Conservation (phyloP, 2,113 vertebrate genomes). For the Thunnus maccoyii region DNA sequence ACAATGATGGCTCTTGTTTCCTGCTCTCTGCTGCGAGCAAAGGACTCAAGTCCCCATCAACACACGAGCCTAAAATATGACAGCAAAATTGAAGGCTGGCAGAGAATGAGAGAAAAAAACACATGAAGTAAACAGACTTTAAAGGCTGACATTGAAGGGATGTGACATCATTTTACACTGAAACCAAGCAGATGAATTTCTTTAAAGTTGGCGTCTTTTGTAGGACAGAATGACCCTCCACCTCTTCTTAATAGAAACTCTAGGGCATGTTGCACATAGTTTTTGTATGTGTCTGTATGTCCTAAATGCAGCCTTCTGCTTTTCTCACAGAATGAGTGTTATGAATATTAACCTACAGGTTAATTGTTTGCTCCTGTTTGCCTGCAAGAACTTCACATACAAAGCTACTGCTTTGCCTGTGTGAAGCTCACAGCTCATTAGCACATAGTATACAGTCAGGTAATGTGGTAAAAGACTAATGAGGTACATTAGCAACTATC, state of each 20-base stretch:
- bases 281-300: too few relatives aligned
- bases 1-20: slow-evolving; percentile 48
- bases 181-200: slow-evolving; percentile 1
- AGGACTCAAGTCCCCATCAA: slow-evolving; percentile 22
- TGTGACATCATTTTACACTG: slow-evolving; percentile 19
- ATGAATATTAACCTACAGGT: too few relatives aligned
- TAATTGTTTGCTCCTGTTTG: too few relatives aligned
- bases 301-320: too few relatives aligned
- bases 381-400: too few relatives aligned
- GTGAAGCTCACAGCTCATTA: too few relatives aligned
- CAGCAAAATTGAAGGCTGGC: slow-evolving; percentile 42
- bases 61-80: slow-evolving; percentile 20
- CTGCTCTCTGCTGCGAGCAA: slow-evolving; percentile 17
- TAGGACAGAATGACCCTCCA: background rate
- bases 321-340: too few relatives aligned
- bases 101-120: slow-evolving; percentile 27
- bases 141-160: slow-evolving; percentile 23
- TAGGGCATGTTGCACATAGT: too few relatives aligned
- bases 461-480: too few relatives aligned
- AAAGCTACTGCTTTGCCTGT: too few relatives aligned
- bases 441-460: too few relatives aligned
- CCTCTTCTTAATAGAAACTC: background rate
- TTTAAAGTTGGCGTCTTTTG: background rate
- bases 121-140: slow-evolving; percentile 37
- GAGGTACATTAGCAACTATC: too few relatives aligned